Evolutionary conservation across 1,140 invertebrate genomes (phyloP), one percentile per base, ranked within the genome.

Genomic region (Eriosoma lanigerum): DNA sequence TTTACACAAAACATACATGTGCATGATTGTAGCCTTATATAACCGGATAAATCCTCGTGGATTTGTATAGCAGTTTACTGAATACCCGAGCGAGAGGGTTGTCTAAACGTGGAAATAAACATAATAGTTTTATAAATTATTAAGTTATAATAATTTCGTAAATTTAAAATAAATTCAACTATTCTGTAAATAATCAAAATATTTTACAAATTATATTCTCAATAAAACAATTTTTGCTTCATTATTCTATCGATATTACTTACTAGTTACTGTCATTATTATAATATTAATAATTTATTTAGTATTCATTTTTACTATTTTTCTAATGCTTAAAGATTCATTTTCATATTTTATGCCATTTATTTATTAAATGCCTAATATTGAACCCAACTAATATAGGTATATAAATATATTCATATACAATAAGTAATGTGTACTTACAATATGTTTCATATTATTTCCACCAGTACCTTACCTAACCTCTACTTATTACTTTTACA

Each of bases 11-110:
- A 60, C 32, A 64, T 38, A n/a, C 62, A 19, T 64, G 62, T 21
- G 6, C 21, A 21, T 48, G 21, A 17, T 48, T 32, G 44, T 44
- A 48, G 44, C 38, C 21, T 68, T 32, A 38, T 48, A n/a, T n/a
- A 54, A 50, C 50, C 17, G 72, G 50, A 32, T 75, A 75, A 75
- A 75, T 75, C 72, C 48, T 75, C 19, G 46, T 48, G 66, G 66
- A 70, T 70, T 70, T 70, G 44, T 50, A 17, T 4, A n/a, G 62
- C 62, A 21, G 19, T 66, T 66, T 44, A 66, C 32, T 62, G 26
- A 32, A 62, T 19, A 62, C 64, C n/a, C 1, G 8, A 44, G 50
- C 9, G 8, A 32, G 29, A 8, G 64, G 32, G 32, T 29, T 32
- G 10, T 21, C 10, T 38, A 19, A 64, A 12, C 26, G 29, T 17